Evolutionary conservation across 2,888 invertebrate genomes (phyloP), one percentile per base, ranked within the genome.

Genomic region (Lepeophtheirus nordmannii): DNA sequence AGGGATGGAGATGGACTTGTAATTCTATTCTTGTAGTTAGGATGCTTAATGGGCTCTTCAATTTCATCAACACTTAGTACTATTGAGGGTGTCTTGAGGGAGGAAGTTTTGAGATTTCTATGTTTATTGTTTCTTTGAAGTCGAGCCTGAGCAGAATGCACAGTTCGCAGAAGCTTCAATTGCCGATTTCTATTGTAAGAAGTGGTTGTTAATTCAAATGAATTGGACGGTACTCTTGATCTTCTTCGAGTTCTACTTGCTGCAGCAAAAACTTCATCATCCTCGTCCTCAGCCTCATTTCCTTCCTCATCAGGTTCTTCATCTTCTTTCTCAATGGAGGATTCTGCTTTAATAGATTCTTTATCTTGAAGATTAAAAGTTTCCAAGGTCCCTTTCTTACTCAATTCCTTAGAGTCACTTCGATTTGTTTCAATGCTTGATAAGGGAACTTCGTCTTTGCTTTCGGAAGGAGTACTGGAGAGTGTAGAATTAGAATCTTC

Each of bases 281-380:
- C 53, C 17, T 46, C 53, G 17, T 46, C 53, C 8, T 46, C 53
- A n/a, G 53, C 53, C 53, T 46, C 53, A 17, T 46, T 46, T 5
- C 53, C 53, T 17, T 8, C 17, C 17, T 46, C 53, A 8, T 46
- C 53, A 14, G 53, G n/a, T 46, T 46, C 53, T 46, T 46, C 53
- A n/a, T 46, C 53, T 14, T 46, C 53, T 46, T 46, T 46, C 53
- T 46, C 53, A n/a, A 46, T 46, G 1, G 53, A 46, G 53, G 53
- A 46, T 17, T 46, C 53, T 46, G 53, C 53, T 17, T 46, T 46
- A 8, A 46, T 46, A 5, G 53, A 46, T 30, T 2, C 30, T 30
- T 30, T 30, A 30, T 30, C 30, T 30, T 30, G 30, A 5, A 30
- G 30, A 7, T 30, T 30, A 30, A 5, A 30, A 30, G 30, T 5